These are phyloP conservation scores for Raja brachyura DNA, from an alignment of 2,113 vertebrate species.

Conservation along the genomic window DNA sequence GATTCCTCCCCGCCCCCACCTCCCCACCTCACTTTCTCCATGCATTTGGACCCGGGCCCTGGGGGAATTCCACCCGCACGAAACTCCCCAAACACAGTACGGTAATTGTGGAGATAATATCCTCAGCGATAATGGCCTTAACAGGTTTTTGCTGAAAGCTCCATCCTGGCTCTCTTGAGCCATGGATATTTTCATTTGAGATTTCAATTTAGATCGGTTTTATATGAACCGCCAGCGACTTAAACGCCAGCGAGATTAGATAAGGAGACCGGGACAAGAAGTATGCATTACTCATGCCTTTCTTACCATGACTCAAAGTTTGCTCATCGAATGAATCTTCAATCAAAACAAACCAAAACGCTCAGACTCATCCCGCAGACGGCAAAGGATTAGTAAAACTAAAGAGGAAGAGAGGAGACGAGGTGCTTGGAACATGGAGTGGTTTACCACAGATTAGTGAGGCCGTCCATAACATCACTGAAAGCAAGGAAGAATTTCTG, in stretches of 20 bases:
- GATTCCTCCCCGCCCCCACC: too few relatives aligned
- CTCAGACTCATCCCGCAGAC: not conserved
- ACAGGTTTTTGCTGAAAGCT: not conserved
- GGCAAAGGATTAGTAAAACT: not conserved
- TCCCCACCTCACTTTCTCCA: not conserved
- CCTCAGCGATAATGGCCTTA: not conserved
- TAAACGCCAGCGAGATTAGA: slow-evolving; percentile 11
- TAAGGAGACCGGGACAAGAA: not conserved
- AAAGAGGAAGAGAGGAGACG: not conserved
- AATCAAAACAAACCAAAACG: not conserved
- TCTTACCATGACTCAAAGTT: slow-evolving; percentile 21
- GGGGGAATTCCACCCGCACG: not conserved
- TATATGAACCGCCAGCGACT: not conserved
- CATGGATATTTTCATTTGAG: not conserved
- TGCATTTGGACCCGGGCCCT: not conserved
- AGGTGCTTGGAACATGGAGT: not conserved
- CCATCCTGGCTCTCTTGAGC: not conserved
- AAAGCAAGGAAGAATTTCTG: not conserved
- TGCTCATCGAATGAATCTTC: slow-evolving; percentile 13
- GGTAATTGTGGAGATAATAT: not conserved
- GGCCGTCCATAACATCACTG: not conserved
- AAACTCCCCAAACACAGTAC: not conserved
- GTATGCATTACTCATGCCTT: slow-evolving; percentile 20
- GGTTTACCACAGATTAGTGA: not conserved
- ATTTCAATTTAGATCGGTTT: not conserved